Conservation (phyloP, 2,797 vertebrate species). For the Sebastes oblongus region DNA sequence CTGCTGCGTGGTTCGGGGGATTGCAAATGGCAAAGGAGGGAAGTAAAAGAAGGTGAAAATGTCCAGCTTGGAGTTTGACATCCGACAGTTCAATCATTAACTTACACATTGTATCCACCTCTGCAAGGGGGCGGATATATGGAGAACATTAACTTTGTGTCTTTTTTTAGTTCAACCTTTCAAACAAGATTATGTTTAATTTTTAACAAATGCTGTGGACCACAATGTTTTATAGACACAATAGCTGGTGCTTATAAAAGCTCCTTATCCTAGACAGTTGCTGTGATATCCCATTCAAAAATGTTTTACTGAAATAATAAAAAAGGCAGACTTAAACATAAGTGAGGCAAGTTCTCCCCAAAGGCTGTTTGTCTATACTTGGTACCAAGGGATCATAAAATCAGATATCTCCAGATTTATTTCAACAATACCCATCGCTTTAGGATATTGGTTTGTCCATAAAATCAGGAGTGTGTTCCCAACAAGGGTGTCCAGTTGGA, state of each 20-base stretch:
- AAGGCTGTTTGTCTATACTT: neutral
- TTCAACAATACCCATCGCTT: neutral
- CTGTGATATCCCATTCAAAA: neutral
- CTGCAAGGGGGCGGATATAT: conserved; percentile 2
- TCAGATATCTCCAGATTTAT: neutral
- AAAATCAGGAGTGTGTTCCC: neutral
- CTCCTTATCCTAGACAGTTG: neutral
- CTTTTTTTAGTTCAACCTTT: conserved; percentile 3
- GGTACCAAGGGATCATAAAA: neutral
- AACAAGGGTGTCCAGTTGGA: neutral
- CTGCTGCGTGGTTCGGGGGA: conserved; percentile 30
- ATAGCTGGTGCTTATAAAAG: neutral
- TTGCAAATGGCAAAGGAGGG: conserved; percentile 33
- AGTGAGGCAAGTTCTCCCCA: neutral
- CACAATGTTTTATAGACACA: neutral
- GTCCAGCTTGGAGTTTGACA: conserved; percentile 32
- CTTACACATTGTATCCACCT: conserved; percentile 15
- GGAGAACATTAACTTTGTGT: conserved; percentile 41
- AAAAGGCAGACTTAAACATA: neutral
- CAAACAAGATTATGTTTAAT: neutral
- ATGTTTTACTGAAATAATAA: too few species aligned
- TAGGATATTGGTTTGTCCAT: conserved; percentile 1
- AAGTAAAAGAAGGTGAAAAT: conserved; percentile 45
- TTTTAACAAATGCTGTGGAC: neutral
- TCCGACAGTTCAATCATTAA: conserved; percentile 57